Evolutionary conservation across 1,140 invertebrate species (phyloP), one percentile per base, ranked within the genome.

Genomic region (Samia ricini): DNA sequence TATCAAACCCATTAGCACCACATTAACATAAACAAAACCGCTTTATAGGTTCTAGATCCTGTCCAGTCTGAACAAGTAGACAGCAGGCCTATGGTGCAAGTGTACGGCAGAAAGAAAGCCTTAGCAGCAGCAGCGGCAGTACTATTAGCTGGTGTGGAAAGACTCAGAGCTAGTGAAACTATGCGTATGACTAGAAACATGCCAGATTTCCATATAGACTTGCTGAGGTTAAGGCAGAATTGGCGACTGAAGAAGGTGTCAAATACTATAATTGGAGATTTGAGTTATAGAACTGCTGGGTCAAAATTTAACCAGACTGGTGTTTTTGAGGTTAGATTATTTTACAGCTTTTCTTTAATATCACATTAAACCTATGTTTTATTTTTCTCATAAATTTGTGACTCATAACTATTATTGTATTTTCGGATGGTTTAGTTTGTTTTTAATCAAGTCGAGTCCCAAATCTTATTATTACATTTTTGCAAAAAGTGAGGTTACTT

Each of bases 191-290:
- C 94, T 50, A 92, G 95, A 52, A 93, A 94, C 4, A 93, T 93
- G 66, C 94, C 95, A 8, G 97, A 99, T 82, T 99, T 99, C 83
- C 98, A 99, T 79, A 95, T 97, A 67, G 98, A 99, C 83, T 87
- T 99, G 51, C 79, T 99, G 1, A 91, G 96, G 64, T 91, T 99
- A 36, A 89, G 98, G 54, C 97, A 99, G 79, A 98, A 97, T 76
- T 99, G 98, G 98, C 91, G 98, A 60, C 85, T 99, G 2, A 98
- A 98, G 85, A 99, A 99, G 92, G 96, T 98, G 0, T 97, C 96
- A 0, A 98, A 97, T 79, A 95, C 95, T 0, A 99, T 99, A 68
- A 95, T 99, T 54, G 98, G 98, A 0, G 98, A 99, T 91, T 93
- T 99, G 1, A 99, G 97, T 89, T 99, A 98, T 85, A 93, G 96